Base-by-base conservation (phyloP, 2,888 invertebrate species). In the Molanna angustata region DNA sequence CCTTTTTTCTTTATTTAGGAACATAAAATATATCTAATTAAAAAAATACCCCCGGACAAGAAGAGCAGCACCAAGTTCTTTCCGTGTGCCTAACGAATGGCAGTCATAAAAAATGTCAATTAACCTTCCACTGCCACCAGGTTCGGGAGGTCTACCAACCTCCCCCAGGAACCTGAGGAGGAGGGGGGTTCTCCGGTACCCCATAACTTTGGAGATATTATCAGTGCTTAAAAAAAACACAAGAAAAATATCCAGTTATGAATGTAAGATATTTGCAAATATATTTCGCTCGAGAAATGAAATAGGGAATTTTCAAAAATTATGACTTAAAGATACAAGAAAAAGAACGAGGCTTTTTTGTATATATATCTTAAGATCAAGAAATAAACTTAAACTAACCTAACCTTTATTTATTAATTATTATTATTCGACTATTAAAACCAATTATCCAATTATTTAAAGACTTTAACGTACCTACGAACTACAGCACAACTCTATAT, bases 11-110 rank as follows among this genome's bases (percentile, higher is more conserved):
- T 62, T 61, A 60, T 67, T 57, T 54, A 52, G 50, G 56, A 48
- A 70, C 76, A 76, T 77, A 77, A 77, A 77, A 77, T 77, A 77
- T 77, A 77, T 76, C 76, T 77, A 77, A 77, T 77, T 77, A 77
- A 76, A 77, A 77, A 77, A 77, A 76, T 76, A 76, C 73, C 76
- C 69, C 70, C 70, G 71, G 70, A 72, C 70, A 72, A 74, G 75
- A 74, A 75, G 74, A 76, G 74, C 68, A 46, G n/a, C n/a, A n/a
- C n/a, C n/a, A n/a, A n/a, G 41, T 42, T 49, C 52, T 44, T 49
- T 44, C 58, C 56, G 49, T 48, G 55, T 43, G 55, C 58, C 58
- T 58, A 54, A 58, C 56, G 55, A 60, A 60, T 58, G 57, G 52
- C 53, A 40, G 50, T 71, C 75, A 75, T 77, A 77, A 77, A 77